phyloP scores from a whole-genome alignment of 2,113 vertebrate genomes.

The Cathartes aura region DNA sequence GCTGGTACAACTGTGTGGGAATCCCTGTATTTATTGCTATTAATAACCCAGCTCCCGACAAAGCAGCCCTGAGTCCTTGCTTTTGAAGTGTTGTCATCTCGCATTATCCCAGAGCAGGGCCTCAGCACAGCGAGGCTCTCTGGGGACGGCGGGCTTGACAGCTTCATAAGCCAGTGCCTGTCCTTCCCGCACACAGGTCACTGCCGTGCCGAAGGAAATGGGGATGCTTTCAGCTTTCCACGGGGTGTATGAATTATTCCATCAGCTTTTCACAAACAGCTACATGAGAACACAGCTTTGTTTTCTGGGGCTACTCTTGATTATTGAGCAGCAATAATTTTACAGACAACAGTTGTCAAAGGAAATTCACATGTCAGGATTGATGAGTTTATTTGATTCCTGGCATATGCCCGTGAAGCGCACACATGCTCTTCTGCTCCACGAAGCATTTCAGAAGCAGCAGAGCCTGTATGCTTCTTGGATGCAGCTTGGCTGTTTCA shows the following conservation, averaged over 20 bases:
- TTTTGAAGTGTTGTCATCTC: not conserved
- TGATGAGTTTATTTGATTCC: constrained; percentile 43
- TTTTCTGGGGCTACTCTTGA: constrained; percentile 32
- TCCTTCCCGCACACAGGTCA: not conserved
- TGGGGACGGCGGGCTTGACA: not conserved
- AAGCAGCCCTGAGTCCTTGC: not conserved
- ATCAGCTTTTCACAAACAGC: not conserved
- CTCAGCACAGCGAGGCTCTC: not conserved
- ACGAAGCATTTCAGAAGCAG: not conserved
- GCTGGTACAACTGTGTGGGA: accelerated
- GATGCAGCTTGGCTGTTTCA: not conserved
- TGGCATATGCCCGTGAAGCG: not conserved
- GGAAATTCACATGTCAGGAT: not conserved
- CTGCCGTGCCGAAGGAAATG: not conserved
- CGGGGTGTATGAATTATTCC: not conserved
- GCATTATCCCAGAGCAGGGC: not conserved
- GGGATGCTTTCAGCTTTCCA: not conserved
- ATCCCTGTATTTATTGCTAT: not conserved
- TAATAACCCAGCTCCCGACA: not conserved
- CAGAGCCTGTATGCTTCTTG: not conserved
- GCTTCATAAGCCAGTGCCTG: not conserved
- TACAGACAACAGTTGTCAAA: constrained; percentile 37
- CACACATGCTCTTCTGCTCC: not conserved
- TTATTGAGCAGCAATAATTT: constrained; percentile 33
- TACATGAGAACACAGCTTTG: not conserved